Evolutionary conservation across 2,113 vertebrate genomes (phyloP), one percentile per base, ranked within the genome.

Genomic region (Ceyx margarethae): DNA sequence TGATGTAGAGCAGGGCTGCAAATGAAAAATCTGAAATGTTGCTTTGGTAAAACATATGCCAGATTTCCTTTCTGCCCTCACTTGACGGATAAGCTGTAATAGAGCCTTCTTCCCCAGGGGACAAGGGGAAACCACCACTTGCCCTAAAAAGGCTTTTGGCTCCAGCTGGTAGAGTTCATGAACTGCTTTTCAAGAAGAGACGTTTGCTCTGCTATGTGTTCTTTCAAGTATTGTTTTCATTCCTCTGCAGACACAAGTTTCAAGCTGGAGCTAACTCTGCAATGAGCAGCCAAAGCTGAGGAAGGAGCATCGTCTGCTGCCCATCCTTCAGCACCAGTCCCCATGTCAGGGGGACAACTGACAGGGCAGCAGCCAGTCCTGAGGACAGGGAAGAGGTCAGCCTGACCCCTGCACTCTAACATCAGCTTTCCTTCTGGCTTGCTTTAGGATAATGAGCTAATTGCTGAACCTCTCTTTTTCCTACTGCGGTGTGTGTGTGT

Each of bases 1-100:
- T 81, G 85, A 93, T 89, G 85, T 91, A 83, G 61, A 95, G 43
- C 71, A 75, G 84, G 60, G 69, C 64, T 77, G 46, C 56, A 85
- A 91, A 94, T 40, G 1, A 3, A 65, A 85, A 82, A 84, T 46
- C 46, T 67, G 50, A 65, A 43, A n/a, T 0, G 3, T 81, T 74
- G 46, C 88, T 89, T 51, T 0, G 0, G 56, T 81, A 13, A 58
- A 95, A 80, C 31, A 12, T 10, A 14, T 15, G 4, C 85, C 78
- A 90, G 65, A 61, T 87, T 79, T 62, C 67, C 60, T 74, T 68
- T 46, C 84, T 85, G 79, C 86, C 78, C 20, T 75, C 31, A 40
- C 33, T 10, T 91, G 57, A 84, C 85, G 91, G 74, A 69, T 85
- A 43, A 68, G 23, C 79, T 84, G 31, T 31, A 82, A 57, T 74